phyloP scores from a whole-genome alignment of 2,113 vertebrate genomes.

The Dipodomys stephensi region DNA sequence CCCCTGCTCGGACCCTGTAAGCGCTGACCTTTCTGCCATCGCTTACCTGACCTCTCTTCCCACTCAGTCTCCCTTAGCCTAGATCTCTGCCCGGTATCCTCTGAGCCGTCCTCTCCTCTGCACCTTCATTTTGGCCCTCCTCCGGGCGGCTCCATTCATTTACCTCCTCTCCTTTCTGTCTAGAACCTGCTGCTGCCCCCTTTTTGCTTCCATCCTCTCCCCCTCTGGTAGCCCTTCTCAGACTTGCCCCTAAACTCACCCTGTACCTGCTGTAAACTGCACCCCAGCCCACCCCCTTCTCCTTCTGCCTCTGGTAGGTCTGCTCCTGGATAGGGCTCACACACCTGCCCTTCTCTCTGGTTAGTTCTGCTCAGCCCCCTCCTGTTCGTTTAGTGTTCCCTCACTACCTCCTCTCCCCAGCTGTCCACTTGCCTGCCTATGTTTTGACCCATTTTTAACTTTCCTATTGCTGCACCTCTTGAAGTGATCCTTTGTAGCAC shows the following conservation, averaged over 20 bases:
- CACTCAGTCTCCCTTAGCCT: background rate
- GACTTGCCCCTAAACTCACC: too few relatives aligned
- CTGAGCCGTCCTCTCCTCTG: background rate
- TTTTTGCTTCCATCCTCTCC: background rate
- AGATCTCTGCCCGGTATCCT: background rate
- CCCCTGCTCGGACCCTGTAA: background rate
- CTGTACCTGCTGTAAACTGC: too few relatives aligned
- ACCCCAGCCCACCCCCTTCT: background rate
- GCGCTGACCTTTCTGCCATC: background rate
- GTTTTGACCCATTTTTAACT: background rate
- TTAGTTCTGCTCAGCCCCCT: background rate
- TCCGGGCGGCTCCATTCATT: conserved; percentile 21
- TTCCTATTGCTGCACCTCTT: background rate
- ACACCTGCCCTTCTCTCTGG: background rate
- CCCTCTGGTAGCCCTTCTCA: too few relatives aligned
- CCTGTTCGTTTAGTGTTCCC: background rate
- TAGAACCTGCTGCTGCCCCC: background rate
- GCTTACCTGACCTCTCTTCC: background rate
- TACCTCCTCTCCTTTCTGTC: background rate
- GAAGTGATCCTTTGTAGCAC: background rate
- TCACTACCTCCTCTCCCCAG: conserved; percentile 33
- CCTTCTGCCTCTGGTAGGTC: background rate
- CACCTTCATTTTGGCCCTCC: background rate
- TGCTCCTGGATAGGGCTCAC: background rate
- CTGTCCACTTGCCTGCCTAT: conserved; percentile 61